Evolutionary conservation across 30 jellyfish, hydroid and myxozoan species (phyloP).

Genomic region (Catostylus mosaicus): DNA sequence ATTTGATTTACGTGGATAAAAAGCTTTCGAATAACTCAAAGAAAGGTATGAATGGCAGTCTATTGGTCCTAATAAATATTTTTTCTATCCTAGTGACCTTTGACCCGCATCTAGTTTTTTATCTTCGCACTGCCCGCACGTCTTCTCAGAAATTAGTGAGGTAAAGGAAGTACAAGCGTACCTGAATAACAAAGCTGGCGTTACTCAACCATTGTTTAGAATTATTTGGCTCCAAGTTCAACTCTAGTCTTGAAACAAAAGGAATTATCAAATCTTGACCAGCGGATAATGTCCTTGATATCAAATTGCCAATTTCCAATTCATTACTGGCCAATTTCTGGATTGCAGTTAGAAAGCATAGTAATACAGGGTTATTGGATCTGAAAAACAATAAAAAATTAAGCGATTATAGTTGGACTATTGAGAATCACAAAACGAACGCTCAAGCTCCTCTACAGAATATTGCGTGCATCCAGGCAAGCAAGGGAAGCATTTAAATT

Average conservation of each 20-base stretch:
- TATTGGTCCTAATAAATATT: no score
- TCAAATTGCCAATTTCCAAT: slow-evolving; percentile 35
- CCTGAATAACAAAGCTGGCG: slow-evolving; percentile 55
- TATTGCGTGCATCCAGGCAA: no score
- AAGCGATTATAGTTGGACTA: neutral
- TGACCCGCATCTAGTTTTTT: neutral
- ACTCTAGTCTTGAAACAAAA: slow-evolving; percentile 26
- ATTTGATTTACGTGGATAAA: no score
- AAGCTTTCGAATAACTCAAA: no score
- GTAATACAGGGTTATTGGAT: slow-evolving; percentile 72
- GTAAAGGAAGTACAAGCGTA: neutral
- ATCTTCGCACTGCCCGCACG: neutral
- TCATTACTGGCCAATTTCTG: slow-evolving; percentile 57
- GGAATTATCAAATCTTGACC: slow-evolving; percentile 75
- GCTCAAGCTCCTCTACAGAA: no score
- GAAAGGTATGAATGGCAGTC: no score
- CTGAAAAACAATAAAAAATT: slow-evolving; percentile 25
- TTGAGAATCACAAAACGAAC: no score
- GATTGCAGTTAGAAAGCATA: slow-evolving; percentile 50
- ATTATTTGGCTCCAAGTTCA: slow-evolving; percentile 72
- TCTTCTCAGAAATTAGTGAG: neutral
- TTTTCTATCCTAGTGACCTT: no score
- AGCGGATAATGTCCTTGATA: slow-evolving; percentile 32
- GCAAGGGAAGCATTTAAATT: no score
- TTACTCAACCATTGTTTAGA: slow-evolving; percentile 69